These are phyloP conservation scores for Neoseiulus cucumeris DNA, from an alignment of 1,140 invertebrate species.

Conservation along the genomic window DNA sequence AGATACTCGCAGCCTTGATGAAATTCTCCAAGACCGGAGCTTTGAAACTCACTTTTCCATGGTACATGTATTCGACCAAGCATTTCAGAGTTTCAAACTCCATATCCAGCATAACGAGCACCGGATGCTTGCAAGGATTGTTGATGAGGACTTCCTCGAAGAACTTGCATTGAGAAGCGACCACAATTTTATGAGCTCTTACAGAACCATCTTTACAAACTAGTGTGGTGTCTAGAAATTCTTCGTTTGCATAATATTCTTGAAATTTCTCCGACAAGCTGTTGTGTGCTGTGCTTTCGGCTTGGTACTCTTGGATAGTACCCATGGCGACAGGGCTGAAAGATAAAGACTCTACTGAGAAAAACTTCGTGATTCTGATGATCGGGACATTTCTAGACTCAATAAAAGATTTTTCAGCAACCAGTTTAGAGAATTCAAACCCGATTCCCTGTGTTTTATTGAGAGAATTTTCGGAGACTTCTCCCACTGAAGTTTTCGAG, in stretches of 20 bases:
- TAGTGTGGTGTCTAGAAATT: not conserved
- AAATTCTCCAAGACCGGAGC: not conserved
- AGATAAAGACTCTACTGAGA: not conserved
- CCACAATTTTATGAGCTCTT: not conserved
- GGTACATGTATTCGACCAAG: conserved; percentile 1
- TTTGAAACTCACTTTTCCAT: conserved; percentile 4
- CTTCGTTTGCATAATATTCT: not conserved
- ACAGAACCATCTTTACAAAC: not conserved
- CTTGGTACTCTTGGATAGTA: not conserved
- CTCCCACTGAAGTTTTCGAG: too few relatives aligned
- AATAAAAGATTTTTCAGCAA: not conserved
- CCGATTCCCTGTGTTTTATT: too few relatives aligned
- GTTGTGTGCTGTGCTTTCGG: not conserved
- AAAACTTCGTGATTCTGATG: not conserved
- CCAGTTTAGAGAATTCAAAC: not conserved
- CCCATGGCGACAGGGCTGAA: not conserved
- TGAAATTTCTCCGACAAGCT: not conserved
- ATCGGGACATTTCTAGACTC: not conserved
- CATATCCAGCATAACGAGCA: not conserved
- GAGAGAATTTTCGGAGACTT: too few relatives aligned
- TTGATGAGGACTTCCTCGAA: not conserved
- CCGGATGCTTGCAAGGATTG: not conserved
- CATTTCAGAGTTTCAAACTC: not conserved
- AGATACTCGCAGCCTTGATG: not conserved
- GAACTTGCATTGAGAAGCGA: not conserved